phyloP scores from a whole-genome alignment of 1,140 invertebrate genomes.

The Pararge aegeria region DNA sequence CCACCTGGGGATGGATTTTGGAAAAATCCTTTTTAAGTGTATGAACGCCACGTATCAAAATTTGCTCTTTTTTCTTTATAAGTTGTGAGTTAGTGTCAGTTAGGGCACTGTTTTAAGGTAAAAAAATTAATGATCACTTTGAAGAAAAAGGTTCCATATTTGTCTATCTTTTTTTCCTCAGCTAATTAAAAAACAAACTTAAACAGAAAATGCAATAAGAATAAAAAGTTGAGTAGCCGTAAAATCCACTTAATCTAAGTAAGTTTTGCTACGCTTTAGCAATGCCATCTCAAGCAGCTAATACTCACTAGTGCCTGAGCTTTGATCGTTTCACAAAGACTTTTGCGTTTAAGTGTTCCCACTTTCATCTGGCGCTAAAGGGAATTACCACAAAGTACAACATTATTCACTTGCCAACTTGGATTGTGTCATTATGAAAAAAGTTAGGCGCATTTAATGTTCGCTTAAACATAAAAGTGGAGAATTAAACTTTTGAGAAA shows the following conservation, averaged over 20 bases:
- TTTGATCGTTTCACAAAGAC: constrained; percentile 1
- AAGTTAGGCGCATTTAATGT: background rate
- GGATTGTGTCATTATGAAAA: background rate
- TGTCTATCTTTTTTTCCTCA: no score
- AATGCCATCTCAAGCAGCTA: background rate
- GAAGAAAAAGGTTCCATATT: no score
- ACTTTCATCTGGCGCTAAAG: background rate
- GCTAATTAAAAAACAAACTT: no score
- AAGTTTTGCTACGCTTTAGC: background rate
- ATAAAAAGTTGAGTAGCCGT: background rate
- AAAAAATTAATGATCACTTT: no score
- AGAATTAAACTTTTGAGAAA: background rate
- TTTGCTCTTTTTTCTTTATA: no score
- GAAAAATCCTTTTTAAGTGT: no score
- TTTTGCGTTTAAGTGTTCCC: background rate
- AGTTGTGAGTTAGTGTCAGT: no score
- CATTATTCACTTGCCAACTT: constrained; percentile 3
- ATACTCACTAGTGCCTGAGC: background rate
- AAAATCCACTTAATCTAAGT: background rate
- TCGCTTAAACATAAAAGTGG: background rate
- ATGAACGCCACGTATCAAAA: no score
- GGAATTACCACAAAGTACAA: constrained; percentile 3
- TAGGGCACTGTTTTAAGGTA: no score
- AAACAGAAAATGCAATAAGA: no score
- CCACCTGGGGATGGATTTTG: no score